Base-by-base conservation (phyloP, 2,113 vertebrate species). In the Hippocampus guttulatus region DNA sequence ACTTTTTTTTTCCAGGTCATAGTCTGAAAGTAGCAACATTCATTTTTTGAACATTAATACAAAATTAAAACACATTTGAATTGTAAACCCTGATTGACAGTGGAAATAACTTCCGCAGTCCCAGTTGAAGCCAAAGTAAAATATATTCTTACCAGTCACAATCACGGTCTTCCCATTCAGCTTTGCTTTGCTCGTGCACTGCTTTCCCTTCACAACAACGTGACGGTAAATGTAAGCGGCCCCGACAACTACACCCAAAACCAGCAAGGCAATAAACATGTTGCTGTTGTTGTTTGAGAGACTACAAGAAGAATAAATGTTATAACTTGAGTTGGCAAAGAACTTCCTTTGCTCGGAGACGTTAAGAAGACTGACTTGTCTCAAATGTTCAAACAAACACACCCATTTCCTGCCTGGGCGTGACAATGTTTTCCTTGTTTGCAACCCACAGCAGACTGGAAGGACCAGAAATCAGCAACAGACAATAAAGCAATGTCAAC, bases 111-210 rank as follows among this genome's bases (percentile, higher is more conserved):
- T 57, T 57, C 10, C 2, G 9, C 2, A 21, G 52, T 8, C 3
- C 52, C 7, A 3, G 20, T 23, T 23, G 3, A 25, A 23, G 54
- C 54, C n/a, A 57, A 23, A 38, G 30, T 16, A 0, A 38, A 38
- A 38, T 18, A 1, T n/a, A 38, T 38, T 38, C 92, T 93, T 70
- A 95, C 94, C 94, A 0, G 95, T 96, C 43, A 96, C 89, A 51
- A 95, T 90, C 18, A 90, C 93, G 14, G 95, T 96, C 75, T 91
- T 94, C 30, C 94, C 94, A 25, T 88, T 78, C 25, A 95, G 84
- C 71, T 69, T 84, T 64, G 75, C 68, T 33, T 71, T 47, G 75
- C 82, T 87, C 3, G 40, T 87, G 85, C 90, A 94, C 23, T n/a
- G 67, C 27, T 68, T 58, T 65, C 88, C 79, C 73, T 86, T 74